Evolutionary conservation across 2,113 vertebrate species (phyloP).

Genomic region (Gorilla gorilla): DNA sequence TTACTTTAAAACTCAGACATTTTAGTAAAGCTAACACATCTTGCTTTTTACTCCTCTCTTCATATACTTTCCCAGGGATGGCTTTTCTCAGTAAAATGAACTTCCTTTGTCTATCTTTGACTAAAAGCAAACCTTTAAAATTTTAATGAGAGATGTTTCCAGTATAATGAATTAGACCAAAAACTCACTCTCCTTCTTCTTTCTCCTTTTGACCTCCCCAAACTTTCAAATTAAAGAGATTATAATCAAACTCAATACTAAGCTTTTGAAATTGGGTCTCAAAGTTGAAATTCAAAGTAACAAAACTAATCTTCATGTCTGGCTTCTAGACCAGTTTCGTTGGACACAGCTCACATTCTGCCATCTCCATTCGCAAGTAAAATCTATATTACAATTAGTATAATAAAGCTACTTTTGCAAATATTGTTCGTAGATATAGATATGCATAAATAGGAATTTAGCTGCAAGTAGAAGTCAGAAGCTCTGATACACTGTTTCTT

Average conservation of each 20-base stretch:
- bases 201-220: background rate
- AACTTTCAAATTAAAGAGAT: conserved; percentile 25
- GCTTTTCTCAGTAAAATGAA: conserved; percentile 24
- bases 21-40: background rate
- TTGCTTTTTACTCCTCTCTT: background rate
- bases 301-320: background rate
- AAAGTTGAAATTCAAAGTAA: background rate
- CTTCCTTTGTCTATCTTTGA: background rate
- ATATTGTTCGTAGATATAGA: background rate
- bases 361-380: background rate
- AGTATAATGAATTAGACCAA: background rate
- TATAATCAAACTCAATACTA: background rate
- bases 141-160: background rate
- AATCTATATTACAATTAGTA: background rate
- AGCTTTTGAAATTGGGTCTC: background rate
- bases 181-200: background rate
- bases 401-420: background rate
- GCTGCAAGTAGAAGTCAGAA: background rate
- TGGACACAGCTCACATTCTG: background rate
- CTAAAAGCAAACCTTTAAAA: background rate
- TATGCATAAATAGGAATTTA: background rate
- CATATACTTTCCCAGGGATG: background rate
- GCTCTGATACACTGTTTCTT: background rate
- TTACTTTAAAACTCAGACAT: background rate
- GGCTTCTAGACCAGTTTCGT: background rate